phyloP scores from a whole-genome alignment of 2,888 invertebrate genomes.

The Steromphala cineraria region DNA sequence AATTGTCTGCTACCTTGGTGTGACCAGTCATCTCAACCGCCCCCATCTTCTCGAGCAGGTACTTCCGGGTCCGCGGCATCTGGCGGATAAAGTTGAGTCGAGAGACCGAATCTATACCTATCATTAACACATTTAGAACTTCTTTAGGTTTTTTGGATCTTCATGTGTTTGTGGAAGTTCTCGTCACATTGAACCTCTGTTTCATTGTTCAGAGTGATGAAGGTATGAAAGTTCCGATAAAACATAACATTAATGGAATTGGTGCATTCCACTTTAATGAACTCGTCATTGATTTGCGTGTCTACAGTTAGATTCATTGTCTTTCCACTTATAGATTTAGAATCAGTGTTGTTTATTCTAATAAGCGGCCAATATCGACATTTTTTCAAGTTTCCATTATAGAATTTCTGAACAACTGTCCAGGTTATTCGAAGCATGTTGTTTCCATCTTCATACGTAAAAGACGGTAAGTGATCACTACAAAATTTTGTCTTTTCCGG shows the following conservation, averaged over 20 bases:
- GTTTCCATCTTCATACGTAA: conserved; percentile 24
- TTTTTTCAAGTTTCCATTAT: no score
- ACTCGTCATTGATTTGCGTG: conserved; percentile 38
- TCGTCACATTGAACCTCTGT: background rate
- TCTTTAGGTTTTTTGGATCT: conserved; percentile 5
- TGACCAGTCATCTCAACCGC: conserved; percentile 89
- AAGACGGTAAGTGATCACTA: background rate
- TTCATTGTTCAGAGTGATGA: conserved; percentile 24
- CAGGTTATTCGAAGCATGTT: background rate
- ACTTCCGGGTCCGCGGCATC: conserved; percentile 82
- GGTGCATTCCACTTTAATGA: conserved; percentile 48
- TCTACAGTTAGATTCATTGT: conserved; percentile 20
- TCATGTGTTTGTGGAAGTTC: background rate
- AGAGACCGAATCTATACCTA: conserved; percentile 91
- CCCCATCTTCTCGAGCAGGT: conserved; percentile 80
- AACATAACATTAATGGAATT: conserved; percentile 25
- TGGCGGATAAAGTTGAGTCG: conserved; percentile 88
- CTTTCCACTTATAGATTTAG: no score
- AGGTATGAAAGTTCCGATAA: conserved; percentile 51
- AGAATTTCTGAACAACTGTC: background rate
- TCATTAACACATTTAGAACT: conserved; percentile 82
- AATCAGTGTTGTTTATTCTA: no score
- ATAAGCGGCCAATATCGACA: no score
- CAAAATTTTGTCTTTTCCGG: background rate
- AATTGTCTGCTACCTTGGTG: conserved; percentile 95